phyloP scores from a whole-genome alignment of 2,113 vertebrate species.

The Vicugna pacos region DNA sequence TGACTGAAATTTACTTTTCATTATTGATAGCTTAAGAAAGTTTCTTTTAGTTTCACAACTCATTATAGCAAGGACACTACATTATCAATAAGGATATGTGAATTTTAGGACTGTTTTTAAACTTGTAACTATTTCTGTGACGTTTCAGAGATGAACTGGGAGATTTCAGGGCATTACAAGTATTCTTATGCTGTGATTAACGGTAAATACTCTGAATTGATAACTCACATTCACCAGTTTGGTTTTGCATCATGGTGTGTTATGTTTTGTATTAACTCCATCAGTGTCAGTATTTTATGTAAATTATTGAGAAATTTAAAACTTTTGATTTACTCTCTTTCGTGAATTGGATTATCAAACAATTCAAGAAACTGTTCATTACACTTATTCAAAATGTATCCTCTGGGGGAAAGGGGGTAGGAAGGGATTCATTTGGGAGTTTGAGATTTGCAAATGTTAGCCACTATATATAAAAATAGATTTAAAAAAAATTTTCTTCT shows the following conservation, averaged over 20 bases:
- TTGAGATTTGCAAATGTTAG: too few relatives aligned
- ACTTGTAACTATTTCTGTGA: not conserved
- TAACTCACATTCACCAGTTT: not conserved
- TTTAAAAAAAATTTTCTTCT: too few relatives aligned
- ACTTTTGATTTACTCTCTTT: not conserved
- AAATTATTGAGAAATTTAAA: conserved; percentile 12
- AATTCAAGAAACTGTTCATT: not conserved
- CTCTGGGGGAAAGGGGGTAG: too few relatives aligned
- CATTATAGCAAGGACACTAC: not conserved
- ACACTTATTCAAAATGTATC: not conserved
- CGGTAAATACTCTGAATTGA: not conserved
- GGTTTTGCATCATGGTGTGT: not conserved
- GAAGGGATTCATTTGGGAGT: too few relatives aligned
- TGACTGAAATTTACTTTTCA: not conserved
- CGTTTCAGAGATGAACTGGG: not conserved
- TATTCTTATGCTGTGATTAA: not conserved
- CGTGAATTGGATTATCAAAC: not conserved
- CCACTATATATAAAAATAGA: too few relatives aligned
- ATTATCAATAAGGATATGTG: not conserved
- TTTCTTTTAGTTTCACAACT: not conserved
- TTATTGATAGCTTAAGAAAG: not conserved
- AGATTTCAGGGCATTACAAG: not conserved
- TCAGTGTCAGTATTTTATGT: not conserved
- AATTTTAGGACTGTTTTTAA: not conserved
- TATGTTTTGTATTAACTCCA: not conserved